Conservation (phyloP, 1,140 invertebrate species). For the Lepidostoma basale region DNA sequence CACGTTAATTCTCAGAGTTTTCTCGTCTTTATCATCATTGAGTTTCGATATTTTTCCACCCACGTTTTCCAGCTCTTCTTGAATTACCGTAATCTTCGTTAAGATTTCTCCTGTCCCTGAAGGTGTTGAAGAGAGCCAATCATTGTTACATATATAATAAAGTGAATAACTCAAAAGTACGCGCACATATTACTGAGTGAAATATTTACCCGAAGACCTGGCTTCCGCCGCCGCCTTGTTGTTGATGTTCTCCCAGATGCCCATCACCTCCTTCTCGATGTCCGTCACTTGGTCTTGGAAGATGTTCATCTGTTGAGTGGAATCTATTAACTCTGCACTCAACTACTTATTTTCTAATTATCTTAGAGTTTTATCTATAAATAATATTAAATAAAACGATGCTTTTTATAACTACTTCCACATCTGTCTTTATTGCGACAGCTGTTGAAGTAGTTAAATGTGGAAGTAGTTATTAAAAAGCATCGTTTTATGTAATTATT, state of each 20-base stretch:
- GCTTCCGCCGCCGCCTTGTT: conserved; percentile 4
- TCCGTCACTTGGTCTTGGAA: conserved; percentile 57
- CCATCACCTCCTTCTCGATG: conserved; percentile 50
- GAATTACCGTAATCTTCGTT: conserved; percentile 52
- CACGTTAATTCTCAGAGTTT: conserved; percentile 53
- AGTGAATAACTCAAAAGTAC: not conserved
- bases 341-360: no score
- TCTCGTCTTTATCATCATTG: conserved; percentile 53
- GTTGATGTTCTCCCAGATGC: conserved; percentile 43
- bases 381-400: no score
- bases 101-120: conserved; percentile 49
- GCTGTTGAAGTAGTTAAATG: no score
- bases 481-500: no score
- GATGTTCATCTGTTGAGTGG: conserved; percentile 49
- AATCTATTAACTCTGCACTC: no score
- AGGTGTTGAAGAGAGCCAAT: not conserved
- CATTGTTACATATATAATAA: not conserved
- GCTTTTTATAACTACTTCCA: no score
- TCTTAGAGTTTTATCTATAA: no score
- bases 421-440: no score
- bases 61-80: conserved; percentile 52
- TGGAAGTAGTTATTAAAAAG: no score
- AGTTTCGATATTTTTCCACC: conserved; percentile 52
- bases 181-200: not conserved
- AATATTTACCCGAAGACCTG: conserved; percentile 10